Conservation (phyloP, 2,113 vertebrate species). For the Silurus meridionalis region DNA sequence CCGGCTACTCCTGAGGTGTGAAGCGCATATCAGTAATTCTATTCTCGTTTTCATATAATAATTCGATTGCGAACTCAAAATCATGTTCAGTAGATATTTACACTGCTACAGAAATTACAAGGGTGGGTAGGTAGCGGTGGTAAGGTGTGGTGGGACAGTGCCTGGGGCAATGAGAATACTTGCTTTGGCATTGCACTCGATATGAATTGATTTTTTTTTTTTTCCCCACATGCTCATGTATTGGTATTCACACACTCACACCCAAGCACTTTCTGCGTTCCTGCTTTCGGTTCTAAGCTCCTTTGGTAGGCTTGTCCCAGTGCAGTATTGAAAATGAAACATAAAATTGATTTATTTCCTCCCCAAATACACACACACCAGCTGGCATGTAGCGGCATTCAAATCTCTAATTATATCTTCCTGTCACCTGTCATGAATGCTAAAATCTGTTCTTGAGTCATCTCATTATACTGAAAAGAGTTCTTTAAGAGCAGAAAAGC, state of each 20-base stretch:
- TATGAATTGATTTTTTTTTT: neutral
- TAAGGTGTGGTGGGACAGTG: neutral
- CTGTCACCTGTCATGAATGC: conserved; percentile 19
- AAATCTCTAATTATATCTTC: conserved; percentile 37
- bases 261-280: neutral
- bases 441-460: conserved; percentile 17
- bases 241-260: conserved; percentile 15
- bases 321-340: conserved; percentile 35
- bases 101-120: neutral
- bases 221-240: neutral
- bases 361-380: neutral
- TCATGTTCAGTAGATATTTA: neutral
- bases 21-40: neutral
- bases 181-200: neutral
- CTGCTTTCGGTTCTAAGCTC: conserved; percentile 29
- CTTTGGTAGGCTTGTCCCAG: conserved; percentile 46
- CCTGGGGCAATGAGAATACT: neutral
- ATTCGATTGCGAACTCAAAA: neutral
- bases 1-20: neutral
- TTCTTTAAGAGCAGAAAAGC: conserved; percentile 20
- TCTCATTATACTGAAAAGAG: conserved; percentile 12
- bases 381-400: conserved; percentile 15
- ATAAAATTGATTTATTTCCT: conserved; percentile 38
- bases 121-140: neutral
- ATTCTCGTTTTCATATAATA: neutral